Evolutionary conservation across 2,797 vertebrate species (phyloP).

Genomic region (Lagorchestes hirsutus): DNA sequence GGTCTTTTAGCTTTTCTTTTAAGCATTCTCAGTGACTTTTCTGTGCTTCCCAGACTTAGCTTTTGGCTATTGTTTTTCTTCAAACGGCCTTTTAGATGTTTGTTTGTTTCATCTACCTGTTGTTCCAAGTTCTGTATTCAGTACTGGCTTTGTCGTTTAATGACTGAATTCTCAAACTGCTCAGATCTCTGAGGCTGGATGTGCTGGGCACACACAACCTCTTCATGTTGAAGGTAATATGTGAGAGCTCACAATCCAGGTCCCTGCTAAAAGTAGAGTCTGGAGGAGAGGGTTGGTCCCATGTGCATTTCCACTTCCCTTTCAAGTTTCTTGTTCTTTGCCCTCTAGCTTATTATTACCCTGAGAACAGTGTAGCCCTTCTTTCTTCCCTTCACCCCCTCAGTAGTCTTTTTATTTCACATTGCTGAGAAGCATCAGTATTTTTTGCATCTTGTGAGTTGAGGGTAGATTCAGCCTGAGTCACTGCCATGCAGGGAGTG

Average conservation of each 20-base stretch:
- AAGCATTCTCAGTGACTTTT: neutral
- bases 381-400: neutral
- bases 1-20: neutral
- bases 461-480: neutral
- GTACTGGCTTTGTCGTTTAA: neutral
- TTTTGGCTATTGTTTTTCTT: neutral
- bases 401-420: neutral
- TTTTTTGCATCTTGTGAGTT: neutral
- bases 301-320: neutral
- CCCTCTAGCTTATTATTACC: neutral
- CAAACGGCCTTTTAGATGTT: neutral
- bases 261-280: neutral
- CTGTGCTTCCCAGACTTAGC: neutral
- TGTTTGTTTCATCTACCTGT: neutral
- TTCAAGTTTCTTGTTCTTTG: neutral
- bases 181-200: neutral
- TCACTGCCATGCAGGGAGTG: neutral
- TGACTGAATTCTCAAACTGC: neutral
- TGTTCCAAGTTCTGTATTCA: neutral
- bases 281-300: neutral
- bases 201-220: neutral
- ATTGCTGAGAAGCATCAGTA: neutral
- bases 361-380: neutral
- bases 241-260: neutral
- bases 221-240: neutral